Base-by-base conservation (phyloP, 2,888 invertebrate species). In the Lucinisca nassula region DNA sequence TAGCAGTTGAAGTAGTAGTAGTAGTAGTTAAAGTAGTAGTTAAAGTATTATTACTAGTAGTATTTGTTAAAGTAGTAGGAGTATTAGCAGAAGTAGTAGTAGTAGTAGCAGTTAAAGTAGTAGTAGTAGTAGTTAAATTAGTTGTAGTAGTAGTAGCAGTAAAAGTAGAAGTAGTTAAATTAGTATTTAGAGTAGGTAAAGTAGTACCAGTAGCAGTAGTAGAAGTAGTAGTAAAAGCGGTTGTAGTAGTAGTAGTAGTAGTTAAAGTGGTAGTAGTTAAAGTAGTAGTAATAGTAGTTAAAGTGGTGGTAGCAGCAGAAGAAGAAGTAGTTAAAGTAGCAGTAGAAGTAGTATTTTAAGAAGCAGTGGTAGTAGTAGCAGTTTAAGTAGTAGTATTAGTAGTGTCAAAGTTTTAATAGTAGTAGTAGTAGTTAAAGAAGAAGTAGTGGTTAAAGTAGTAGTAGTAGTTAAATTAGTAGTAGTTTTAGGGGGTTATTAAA, bases 71-170 rank as follows among this genome's bases (percentile, higher is more conserved):
- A n/a, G n/a, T n/a, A n/a, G n/a, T n/a, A n/a, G n/a, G n/a, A n/a
- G n/a, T n/a, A n/a, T n/a, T n/a, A n/a, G n/a, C n/a, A n/a, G n/a
- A n/a, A n/a, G n/a, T n/a, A n/a, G n/a, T n/a, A n/a, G n/a, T n/a
- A n/a, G n/a, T n/a, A n/a, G n/a, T n/a, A n/a, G n/a, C n/a, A n/a
- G n/a, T n/a, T n/a, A n/a, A n/a, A n/a, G n/a, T n/a, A n/a, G n/a
- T n/a, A n/a, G n/a, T n/a, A n/a, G n/a, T n/a, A n/a, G n/a, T n/a
- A n/a, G n/a, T n/a, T n/a, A n/a, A n/a, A n/a, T n/a, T n/a, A n/a
- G n/a, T n/a, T n/a, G n/a, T n/a, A n/a, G 79, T 82, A 82, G 83
- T 82, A 82, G 83, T 82, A 82, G 82, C 79, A 82, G 79, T 82
- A n/a, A n/a, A n/a, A n/a, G n/a, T n/a, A n/a, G n/a, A n/a, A n/a